Evolutionary conservation across 2,113 vertebrate genomes (phyloP).

Genomic region (Stigmatopora argus): DNA sequence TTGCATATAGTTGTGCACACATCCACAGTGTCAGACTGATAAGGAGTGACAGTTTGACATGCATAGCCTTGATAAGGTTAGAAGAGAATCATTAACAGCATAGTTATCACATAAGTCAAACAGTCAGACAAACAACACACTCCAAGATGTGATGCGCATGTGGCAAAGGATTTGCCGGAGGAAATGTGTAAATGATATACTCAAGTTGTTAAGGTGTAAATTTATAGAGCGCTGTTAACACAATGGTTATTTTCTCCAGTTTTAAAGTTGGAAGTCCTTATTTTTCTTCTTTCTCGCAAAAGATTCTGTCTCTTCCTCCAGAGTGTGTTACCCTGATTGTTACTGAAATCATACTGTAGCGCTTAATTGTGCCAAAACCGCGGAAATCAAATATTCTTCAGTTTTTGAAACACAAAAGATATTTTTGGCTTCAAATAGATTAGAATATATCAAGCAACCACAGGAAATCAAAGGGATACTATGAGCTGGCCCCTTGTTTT

Average conservation of each 20-base stretch:
- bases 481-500: not conserved
- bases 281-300: not conserved
- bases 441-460: not conserved
- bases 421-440: not conserved
- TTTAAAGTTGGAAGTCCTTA: not conserved
- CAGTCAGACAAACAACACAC: not conserved
- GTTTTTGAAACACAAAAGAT: not conserved
- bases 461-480: not conserved
- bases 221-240: not conserved
- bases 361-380: not conserved
- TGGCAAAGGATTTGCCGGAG: not conserved
- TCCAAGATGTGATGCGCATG: not conserved
- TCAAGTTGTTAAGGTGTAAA: not conserved
- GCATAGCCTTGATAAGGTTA: slow-evolving; percentile 50
- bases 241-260: not conserved
- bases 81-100: slow-evolving; percentile 51
- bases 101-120: slow-evolving; percentile 8
- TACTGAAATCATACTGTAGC: not conserved
- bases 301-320: not conserved
- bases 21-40: slow-evolving; percentile 35
- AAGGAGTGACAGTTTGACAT: slow-evolving; percentile 47
- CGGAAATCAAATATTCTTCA: not conserved
- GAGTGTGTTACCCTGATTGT: not conserved
- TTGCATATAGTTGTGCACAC: slow-evolving; percentile 14
- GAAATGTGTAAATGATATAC: not conserved